Conservation (phyloP, 1,140 invertebrate species). For the Lepidotrigona ventralis region DNA sequence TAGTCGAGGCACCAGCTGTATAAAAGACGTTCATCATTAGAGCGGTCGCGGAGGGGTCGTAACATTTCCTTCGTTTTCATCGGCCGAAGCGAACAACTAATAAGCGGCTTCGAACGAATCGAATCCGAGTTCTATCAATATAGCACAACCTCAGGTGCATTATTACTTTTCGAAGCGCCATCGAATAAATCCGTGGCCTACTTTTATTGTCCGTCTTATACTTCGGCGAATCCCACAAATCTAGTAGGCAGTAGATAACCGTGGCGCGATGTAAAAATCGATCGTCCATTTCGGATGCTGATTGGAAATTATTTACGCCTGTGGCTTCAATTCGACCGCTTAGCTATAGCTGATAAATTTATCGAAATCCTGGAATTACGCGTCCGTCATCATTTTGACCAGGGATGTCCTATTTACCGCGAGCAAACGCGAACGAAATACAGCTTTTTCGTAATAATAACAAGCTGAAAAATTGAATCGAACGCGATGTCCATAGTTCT, state of each 20-base stretch:
- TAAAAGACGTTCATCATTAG: constrained; percentile 4
- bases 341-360: background rate
- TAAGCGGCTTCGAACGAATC: constrained; percentile 42
- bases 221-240: constrained; percentile 35
- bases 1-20: background rate
- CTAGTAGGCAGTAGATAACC: constrained; percentile 2
- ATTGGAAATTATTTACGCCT: constrained; percentile 56
- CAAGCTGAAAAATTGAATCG: background rate
- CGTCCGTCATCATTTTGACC: too few species aligned
- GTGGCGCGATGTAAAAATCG: constrained; percentile 28
- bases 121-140: constrained; percentile 28
- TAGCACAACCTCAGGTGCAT: constrained; percentile 36
- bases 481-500: background rate
- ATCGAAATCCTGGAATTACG: background rate
- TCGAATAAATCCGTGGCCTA: constrained; percentile 54
- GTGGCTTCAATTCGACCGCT: constrained; percentile 18
- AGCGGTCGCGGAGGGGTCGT: background rate
- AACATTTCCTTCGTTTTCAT: constrained; percentile 36
- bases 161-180: constrained; percentile 59
- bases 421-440: background rate
- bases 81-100: constrained; percentile 31
- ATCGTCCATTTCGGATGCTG: constrained; percentile 33
- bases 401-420: background rate
- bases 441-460: background rate
- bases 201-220: constrained; percentile 50